phyloP scores from a whole-genome alignment of 2,888 invertebrate species.

The Zhuqinia jingwanae region DNA sequence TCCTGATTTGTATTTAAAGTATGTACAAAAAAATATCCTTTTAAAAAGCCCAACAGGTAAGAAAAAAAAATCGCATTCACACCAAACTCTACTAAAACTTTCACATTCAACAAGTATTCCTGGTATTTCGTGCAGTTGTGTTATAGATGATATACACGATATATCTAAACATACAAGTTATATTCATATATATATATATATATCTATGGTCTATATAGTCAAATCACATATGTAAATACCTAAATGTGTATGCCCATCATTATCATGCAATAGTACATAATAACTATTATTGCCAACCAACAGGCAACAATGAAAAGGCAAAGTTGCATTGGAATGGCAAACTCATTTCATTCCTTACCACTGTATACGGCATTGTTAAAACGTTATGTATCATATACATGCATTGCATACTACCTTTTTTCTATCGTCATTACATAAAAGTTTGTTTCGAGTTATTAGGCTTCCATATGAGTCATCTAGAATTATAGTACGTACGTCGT shows the following conservation, averaged over 20 bases:
- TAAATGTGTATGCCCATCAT: background rate
- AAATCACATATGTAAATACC: background rate
- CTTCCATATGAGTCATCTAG: no score
- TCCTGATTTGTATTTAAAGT: background rate
- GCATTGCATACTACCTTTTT: no score
- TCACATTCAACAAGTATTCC: slow-evolving; percentile 66
- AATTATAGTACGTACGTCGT: no score
- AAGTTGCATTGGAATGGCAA: background rate
- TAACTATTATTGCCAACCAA: background rate
- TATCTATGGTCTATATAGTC: background rate
- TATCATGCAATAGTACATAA: slow-evolving; percentile 19
- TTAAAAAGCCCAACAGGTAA: slow-evolving; percentile 41
- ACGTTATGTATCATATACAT: no score
- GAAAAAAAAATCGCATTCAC: slow-evolving; percentile 33
- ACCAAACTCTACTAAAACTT: slow-evolving; percentile 48
- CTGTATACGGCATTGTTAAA: no score
- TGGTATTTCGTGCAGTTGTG: slow-evolving; percentile 7
- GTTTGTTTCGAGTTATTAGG: no score
- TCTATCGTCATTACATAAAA: no score
- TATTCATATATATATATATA: background rate
- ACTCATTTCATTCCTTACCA: no score
- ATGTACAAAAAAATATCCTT: slow-evolving; percentile 6
- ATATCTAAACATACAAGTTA: no score
- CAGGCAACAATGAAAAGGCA: slow-evolving; percentile 39
- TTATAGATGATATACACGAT: background rate